Evolutionary conservation across 2,797 vertebrate species (phyloP).

Genomic region (Pteronotus mesoamericanus): DNA sequence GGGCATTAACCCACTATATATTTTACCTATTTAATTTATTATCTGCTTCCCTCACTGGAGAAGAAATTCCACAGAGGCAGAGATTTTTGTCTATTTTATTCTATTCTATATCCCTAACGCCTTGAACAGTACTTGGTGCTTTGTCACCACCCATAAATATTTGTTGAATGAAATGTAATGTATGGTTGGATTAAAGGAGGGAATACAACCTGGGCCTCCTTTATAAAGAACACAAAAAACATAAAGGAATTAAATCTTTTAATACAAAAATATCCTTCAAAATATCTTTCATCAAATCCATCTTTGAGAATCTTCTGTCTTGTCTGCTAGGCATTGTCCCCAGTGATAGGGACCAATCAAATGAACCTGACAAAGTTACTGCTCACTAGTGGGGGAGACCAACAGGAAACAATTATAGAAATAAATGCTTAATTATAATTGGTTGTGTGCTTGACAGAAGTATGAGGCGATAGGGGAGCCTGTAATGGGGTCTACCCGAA

Average conservation of each 20-base stretch:
- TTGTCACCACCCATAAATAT: not conserved
- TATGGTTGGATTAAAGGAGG: not conserved
- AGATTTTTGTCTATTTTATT: not conserved
- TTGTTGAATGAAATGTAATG: not conserved
- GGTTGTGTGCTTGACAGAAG: not conserved
- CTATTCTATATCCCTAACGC: not conserved
- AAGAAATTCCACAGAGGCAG: not conserved
- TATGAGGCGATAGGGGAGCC: not conserved
- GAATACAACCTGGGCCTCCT: not conserved
- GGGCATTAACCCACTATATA: not conserved
- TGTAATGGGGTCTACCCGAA: not conserved
- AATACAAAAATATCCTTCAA: not conserved
- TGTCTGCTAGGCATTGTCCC: not conserved
- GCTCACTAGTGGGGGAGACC: not conserved
- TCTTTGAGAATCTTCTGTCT: not conserved
- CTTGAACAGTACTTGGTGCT: not conserved
- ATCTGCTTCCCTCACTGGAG: not conserved
- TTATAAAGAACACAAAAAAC: constrained; percentile 4
- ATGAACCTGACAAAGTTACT: not conserved
- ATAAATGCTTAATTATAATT: not conserved
- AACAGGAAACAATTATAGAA: not conserved
- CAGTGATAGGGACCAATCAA: not conserved
- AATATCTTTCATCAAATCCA: not conserved
- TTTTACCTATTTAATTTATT: not conserved
- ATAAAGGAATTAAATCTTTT: not conserved